These are phyloP conservation scores for Bemisia tabaci DNA, from an alignment of 1,140 invertebrate species.

Conservation along the genomic window DNA sequence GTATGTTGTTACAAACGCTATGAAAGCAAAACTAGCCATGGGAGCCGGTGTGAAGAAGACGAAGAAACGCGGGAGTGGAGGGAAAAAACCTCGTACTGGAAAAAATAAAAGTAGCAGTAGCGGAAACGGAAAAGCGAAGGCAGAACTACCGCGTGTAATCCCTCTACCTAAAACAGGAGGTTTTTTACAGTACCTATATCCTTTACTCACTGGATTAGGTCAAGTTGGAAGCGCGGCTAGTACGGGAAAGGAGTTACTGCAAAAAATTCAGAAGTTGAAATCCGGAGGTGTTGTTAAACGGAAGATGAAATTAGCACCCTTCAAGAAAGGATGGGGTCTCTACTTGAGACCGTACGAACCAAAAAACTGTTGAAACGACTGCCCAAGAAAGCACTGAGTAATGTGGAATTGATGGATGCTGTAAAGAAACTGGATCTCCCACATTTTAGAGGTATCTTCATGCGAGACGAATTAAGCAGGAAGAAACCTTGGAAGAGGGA, in stretches of 20 bases:
- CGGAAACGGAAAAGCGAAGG: background rate
- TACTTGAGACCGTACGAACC: slow-evolving; percentile 5
- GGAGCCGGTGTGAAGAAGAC: slow-evolving; percentile 15
- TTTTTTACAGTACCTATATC: background rate
- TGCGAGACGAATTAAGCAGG: background rate
- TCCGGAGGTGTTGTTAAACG: too few species aligned
- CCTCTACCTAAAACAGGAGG: background rate
- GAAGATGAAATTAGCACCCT: background rate
- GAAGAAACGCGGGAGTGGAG: slow-evolving; percentile 16
- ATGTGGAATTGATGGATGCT: too few species aligned
- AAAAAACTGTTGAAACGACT: slow-evolving; percentile 4
- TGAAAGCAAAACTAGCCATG: slow-evolving; percentile 26
- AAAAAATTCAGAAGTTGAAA: background rate
- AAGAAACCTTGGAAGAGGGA: too few species aligned
- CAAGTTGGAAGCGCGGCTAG: background rate
- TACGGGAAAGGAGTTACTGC: background rate
- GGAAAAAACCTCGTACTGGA: too few species aligned
- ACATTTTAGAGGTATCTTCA: slow-evolving; percentile 1
- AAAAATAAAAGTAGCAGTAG: too few species aligned
- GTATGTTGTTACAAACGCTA: slow-evolving; percentile 22
- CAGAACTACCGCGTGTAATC: too few species aligned
- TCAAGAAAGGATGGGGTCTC: background rate
- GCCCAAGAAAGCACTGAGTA: slow-evolving; percentile 3
- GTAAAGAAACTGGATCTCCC: background rate
- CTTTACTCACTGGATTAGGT: background rate